Base-by-base conservation (phyloP, 2,113 vertebrate genomes). In the Prochilodus magdalenae region DNA sequence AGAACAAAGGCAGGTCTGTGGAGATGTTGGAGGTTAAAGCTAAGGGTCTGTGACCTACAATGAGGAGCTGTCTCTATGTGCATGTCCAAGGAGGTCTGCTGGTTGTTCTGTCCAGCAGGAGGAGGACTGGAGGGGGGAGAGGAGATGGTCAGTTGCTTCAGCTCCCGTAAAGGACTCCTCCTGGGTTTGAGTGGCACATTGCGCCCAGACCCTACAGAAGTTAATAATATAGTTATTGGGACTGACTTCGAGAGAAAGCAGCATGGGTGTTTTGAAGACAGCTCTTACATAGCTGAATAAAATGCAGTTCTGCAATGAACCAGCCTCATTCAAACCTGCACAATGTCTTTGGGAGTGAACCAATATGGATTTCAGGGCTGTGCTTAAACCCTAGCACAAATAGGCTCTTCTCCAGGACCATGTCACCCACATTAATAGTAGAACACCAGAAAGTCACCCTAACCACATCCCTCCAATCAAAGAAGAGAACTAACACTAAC, bases 131-230 rank as follows among this genome's bases (percentile, higher is more conserved):
- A 85, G 93, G 66, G 8, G 20, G 66, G 91, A 86, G 94, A 93
- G 92, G 95, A 94, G 0, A 94, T 91, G 89, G 86, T 92, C 92
- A 95, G 90, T 49, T 91, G 91, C 67, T 94, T 93, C 63, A 92
- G 90, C 47, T 86, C 93, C 86, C 94, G 90, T 27, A 85, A 51
- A 6, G 86, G 85, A 86, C 92, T 93, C 86, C 94, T 92, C 79
- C 92, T 95, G 87, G 94, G 95, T 87, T 96, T 96, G 90, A 93
- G 91, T 85, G 94, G 94, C 86, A 93, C 91, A 86, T 92, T 92
- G 49, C 90, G 92, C 89, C 92, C 94, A 87, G 90, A 86, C 94
- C 94, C 95, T 96, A 94, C 53, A 36, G 55, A 55, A 36, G 47
- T 20, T 27, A 16, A 44, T 49, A 27, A 36, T 40, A 20, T 3